Evolutionary conservation across 2,888 invertebrate genomes (phyloP).

Genomic region (Ferdinandea cuprea): DNA sequence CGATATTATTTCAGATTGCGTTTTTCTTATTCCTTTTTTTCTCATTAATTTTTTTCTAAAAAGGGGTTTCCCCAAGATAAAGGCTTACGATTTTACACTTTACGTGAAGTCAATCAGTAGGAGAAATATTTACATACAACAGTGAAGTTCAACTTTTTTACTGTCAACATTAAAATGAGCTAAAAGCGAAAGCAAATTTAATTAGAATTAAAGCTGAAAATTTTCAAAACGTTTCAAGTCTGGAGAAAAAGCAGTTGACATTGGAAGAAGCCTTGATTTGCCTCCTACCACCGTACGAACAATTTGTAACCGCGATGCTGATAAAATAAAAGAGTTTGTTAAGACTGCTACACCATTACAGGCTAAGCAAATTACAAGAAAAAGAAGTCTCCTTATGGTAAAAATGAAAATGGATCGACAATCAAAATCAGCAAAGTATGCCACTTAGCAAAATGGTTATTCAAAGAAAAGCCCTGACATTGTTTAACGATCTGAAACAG

Average conservation of each 20-base stretch:
- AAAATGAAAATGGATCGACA: conserved; percentile 17
- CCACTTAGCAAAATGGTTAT: conserved; percentile 56
- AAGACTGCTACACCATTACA: conserved; percentile 46
- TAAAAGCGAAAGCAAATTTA: conserved; percentile 49
- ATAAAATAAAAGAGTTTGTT: conserved; percentile 44
- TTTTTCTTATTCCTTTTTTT: conserved; percentile 20
- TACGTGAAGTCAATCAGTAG: conserved; percentile 27
- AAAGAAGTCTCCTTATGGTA: conserved; percentile 41
- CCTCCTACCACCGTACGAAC: conserved; percentile 47
- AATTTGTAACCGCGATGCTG: conserved; percentile 47
- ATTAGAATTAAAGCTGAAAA: conserved; percentile 51
- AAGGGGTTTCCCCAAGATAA: conserved; percentile 21
- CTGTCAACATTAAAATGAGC: conserved; percentile 39
- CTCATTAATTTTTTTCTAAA: conserved; percentile 8
- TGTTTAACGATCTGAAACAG: not conserved
- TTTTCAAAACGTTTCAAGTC: conserved; percentile 28
- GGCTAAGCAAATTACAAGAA: conserved; percentile 35
- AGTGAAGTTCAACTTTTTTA: conserved; percentile 19
- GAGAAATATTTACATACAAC: conserved; percentile 15
- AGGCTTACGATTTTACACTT: too few relatives aligned
- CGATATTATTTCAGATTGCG: conserved; percentile 30
- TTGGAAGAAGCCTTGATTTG: conserved; percentile 49
- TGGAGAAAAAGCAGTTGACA: conserved; percentile 47
- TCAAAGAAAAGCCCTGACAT: conserved; percentile 23
- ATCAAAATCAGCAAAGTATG: conserved; percentile 50